phyloP scores from a whole-genome alignment of 2,888 invertebrate species.

The Brachylomia viminalis region DNA sequence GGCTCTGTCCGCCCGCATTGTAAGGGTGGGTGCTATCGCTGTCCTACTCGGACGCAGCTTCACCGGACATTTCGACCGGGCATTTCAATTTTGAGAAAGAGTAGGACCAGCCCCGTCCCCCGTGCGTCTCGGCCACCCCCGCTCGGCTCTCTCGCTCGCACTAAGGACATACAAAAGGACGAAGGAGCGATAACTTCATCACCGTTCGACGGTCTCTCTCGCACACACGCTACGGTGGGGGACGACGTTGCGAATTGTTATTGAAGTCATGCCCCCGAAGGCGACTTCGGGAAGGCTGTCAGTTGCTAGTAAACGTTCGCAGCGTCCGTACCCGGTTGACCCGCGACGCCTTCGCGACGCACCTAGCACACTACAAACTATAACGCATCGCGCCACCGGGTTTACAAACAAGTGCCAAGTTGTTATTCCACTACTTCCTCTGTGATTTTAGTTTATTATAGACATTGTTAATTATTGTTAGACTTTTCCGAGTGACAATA shows the following conservation, averaged over 20 bases:
- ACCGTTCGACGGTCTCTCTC: slow-evolving; percentile 87
- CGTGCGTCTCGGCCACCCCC: slow-evolving; percentile 78
- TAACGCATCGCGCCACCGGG: slow-evolving; percentile 75
- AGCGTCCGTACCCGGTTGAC: slow-evolving; percentile 88
- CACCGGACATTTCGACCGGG: slow-evolving; percentile 91
- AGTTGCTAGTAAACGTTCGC: slow-evolving; percentile 90
- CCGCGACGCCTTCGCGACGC: slow-evolving; percentile 79
- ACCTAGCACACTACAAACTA: slow-evolving; percentile 81
- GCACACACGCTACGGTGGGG: slow-evolving; percentile 89
- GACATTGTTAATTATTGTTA: slow-evolving; percentile 71
- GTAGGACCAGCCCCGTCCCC: slow-evolving; percentile 87
- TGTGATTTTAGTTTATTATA: slow-evolving; percentile 79
- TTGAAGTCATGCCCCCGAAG: slow-evolving; percentile 91
- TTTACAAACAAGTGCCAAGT: slow-evolving; percentile 86
- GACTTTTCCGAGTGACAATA: slow-evolving; percentile 76
- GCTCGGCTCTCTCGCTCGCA: slow-evolving; percentile 84
- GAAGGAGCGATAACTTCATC: slow-evolving; percentile 91
- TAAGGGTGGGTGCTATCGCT: slow-evolving; percentile 90
- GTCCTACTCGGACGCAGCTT: slow-evolving; percentile 90
- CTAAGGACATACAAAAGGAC: slow-evolving; percentile 91
- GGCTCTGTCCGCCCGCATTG: slow-evolving; percentile 89
- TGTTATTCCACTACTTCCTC: slow-evolving; percentile 72
- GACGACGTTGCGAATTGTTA: slow-evolving; percentile 91
- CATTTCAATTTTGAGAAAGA: slow-evolving; percentile 91
- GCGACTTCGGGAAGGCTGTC: slow-evolving; percentile 91